Base-by-base conservation (phyloP, 2,888 invertebrate species). In the Tenthredo livida region DNA sequence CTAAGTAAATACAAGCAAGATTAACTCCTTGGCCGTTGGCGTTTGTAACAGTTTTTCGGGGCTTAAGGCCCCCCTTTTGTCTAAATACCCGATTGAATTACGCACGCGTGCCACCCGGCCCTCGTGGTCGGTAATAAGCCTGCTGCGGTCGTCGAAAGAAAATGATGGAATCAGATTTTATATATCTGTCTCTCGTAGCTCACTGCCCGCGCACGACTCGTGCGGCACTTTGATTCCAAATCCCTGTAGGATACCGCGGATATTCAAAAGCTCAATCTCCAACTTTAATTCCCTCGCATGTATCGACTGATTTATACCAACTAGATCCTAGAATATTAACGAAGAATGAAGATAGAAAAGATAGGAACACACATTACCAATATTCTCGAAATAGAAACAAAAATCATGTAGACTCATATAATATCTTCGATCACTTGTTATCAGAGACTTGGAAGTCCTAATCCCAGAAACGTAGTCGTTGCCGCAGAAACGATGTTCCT, bases 41-140 rank as follows among this genome's bases (percentile, higher is more conserved):
- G 88, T 88, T 87, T 85, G 88, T 87, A 90, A 90, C 90, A 88
- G 90, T 90, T 90, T 88, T 87, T 87, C 85, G 70, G 54, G 86
- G 87, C 88, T 88, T 88, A 88, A 87, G 80, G 85, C 80, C 86
- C 84, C 85, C 85, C 89, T 89, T 90, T 90, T 89, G 90, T 89
- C 90, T 89, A 90, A 92, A 91, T 91, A 91, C 88, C 91, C 92
- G 92, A 93, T 93, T 92, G 89, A 92, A 93, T 93, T 93, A 92
- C 93, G 90, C 84, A 86, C 93, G 92, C 93, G 93, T 93, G 92
- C 92, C 93, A 91, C 88, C 90, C 91, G 89, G 88, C 89, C 88
- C 72, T 84, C 82, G 85, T 70, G 78, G 82, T 85, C 25, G 82
- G 50, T 43, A 84, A 67, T 72, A 83, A 83, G 83, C 83, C 83